phyloP scores from a whole-genome alignment of 2,797 vertebrate genomes.

The Forpus xanthops region DNA sequence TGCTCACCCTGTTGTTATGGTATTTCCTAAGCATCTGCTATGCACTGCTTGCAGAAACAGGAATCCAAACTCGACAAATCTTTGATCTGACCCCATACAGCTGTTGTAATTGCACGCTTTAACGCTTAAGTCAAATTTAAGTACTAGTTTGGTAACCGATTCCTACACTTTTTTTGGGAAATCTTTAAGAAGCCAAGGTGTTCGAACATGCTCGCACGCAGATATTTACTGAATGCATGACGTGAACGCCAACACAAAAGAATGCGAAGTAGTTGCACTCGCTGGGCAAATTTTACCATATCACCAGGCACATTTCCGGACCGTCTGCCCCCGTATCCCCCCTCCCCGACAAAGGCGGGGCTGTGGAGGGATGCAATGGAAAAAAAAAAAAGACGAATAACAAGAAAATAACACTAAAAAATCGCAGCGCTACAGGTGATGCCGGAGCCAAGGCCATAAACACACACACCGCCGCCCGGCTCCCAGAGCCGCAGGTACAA shows the following conservation, averaged over 20 bases:
- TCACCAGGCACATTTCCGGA: not conserved
- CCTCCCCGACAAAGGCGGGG: not conserved
- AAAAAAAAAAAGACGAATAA: rapidly evolving
- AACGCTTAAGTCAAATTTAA: not conserved
- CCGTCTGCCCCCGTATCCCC: not conserved
- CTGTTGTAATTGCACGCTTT: not conserved
- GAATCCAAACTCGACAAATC: not conserved
- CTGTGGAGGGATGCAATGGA: rapidly evolving
- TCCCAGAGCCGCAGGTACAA: not conserved
- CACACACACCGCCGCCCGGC: not conserved
- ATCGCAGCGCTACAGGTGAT: not conserved
- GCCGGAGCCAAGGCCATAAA: not conserved
- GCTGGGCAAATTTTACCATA: not conserved
- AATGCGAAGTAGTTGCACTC: not conserved
- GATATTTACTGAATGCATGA: not conserved
- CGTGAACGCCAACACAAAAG: not conserved
- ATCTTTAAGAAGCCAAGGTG: not conserved
- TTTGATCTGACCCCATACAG: not conserved
- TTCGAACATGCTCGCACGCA: not conserved
- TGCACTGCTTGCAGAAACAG: not conserved
- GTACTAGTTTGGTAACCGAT: not conserved
- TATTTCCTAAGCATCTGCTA: slow-evolving; percentile 13
- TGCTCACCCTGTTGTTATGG: slow-evolving; percentile 1
- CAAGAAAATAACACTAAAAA: not conserved
- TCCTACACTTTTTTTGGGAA: not conserved